phyloP scores from a whole-genome alignment of 2,888 invertebrate species.

The Diogma glabrata region DNA sequence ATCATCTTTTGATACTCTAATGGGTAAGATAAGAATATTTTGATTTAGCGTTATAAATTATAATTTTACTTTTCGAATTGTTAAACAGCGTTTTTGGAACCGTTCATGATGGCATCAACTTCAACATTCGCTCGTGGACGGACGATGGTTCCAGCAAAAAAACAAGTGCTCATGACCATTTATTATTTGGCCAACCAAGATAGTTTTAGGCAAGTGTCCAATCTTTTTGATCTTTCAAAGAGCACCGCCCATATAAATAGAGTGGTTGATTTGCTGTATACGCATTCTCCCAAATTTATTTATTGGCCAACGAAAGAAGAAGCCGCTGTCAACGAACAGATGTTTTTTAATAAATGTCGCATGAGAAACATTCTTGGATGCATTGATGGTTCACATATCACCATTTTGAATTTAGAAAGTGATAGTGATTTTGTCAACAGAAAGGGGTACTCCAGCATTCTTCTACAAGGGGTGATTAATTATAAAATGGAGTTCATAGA shows the following conservation, averaged over 20 bases:
- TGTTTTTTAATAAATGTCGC: background rate
- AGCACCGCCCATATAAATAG: background rate
- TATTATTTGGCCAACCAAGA: background rate
- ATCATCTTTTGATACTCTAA: too few species aligned
- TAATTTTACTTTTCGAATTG: too few species aligned
- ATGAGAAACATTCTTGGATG: background rate
- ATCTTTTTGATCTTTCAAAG: background rate
- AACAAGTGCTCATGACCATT: background rate
- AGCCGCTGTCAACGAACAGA: background rate
- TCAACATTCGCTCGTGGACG: background rate
- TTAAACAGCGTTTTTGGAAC: too few species aligned
- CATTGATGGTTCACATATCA: background rate
- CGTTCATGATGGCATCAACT: too few species aligned
- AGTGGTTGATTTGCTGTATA: background rate
- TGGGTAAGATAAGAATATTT: too few species aligned
- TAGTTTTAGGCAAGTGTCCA: background rate
- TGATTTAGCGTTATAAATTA: too few species aligned
- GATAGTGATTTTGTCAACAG: constrained; percentile 13
- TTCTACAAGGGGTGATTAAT: constrained; percentile 24
- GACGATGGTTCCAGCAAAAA: background rate
- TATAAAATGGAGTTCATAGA: constrained; percentile 21
- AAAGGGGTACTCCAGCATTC: constrained; percentile 18
- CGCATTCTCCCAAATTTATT: background rate
- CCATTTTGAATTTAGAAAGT: background rate
- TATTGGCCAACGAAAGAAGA: background rate